Evolutionary conservation across 2,888 invertebrate genomes (phyloP), one percentile per base, ranked within the genome.

Genomic region (Dryadula phaetusa): DNA sequence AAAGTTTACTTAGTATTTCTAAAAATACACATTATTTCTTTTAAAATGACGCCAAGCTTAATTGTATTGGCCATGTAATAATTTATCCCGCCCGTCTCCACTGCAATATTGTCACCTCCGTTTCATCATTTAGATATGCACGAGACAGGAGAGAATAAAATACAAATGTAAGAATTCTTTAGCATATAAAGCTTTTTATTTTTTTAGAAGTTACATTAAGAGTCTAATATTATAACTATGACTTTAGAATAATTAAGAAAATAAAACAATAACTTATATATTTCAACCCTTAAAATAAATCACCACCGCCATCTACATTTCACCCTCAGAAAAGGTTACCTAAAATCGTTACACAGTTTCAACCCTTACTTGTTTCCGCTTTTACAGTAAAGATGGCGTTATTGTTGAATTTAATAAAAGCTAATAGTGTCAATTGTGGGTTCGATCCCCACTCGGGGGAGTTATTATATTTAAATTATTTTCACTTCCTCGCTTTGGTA

Each of bases 341-440:
- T 80, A 77, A 75, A 80, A 79, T 84, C 80, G 73, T 82, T 80
- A 78, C 49, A 65, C 40, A 12, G 67, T 70, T 73, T 54, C 67
- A 72, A 71, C 72, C 72, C 76, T 65, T 52, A 54, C 47, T 32
- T 46, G 62, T 75, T 77, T 71, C 66, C 53, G 25, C 47, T 28
- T 2, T 18, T 62, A n/a, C n/a, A n/a, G 37, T 46, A 70, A 69
- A 88, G 88, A 85, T 87, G 87, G 87, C 86, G 82, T 70, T 76
- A 47, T 44, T 25, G 60, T 32, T 60, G 7, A 58, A 8, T 42
- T 25, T 2, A 10, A n/a, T 42, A 53, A 34, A 25, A 3, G 66
- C 4, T n/a, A n/a, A n/a, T n/a, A n/a, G n/a, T n/a, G n/a, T n/a
- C n/a, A n/a, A n/a, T n/a, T n/a, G n/a, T n/a, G n/a, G n/a, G n/a